A percentile compares a stretch with the other conserved stretches of the same genome.
Conservation (phyloP, 2,113 vertebrate genomes). For the Suricata suricatta region DNA sequence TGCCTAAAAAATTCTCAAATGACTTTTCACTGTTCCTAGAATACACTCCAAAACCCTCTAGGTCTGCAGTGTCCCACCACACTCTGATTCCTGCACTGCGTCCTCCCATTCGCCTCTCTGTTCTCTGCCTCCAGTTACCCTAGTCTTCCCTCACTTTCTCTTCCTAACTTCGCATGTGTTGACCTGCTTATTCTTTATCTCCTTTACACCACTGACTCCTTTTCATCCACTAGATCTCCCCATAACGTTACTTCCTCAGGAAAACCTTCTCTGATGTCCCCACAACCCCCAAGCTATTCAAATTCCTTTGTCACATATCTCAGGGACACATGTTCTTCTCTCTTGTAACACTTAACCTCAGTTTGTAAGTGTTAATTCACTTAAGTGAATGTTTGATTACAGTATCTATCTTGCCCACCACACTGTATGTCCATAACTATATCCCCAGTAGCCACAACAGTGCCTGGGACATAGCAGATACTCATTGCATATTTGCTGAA, state of each 20-base stretch:
- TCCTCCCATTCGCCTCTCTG: not conserved
- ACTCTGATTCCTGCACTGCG: not conserved
- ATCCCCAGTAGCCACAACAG: not conserved
- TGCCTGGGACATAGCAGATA: not conserved
- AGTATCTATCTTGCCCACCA: not conserved
- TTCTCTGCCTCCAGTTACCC: not conserved
- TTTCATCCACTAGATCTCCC: not conserved
- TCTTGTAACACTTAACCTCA: constrained; percentile 6
- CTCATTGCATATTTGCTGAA: not conserved
- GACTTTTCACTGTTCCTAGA: not conserved
- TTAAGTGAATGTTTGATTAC: not conserved
- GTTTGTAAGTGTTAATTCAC: not conserved
- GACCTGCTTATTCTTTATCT: not conserved
- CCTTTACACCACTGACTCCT: not conserved
- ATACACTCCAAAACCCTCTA: not conserved
- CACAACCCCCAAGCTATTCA: not conserved
- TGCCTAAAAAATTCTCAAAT: not conserved
- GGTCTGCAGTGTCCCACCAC: not conserved
- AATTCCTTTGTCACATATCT: not conserved
- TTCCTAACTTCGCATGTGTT: not conserved
- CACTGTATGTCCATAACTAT: not conserved
- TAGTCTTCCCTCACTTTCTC: not conserved
- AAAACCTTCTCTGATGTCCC: constrained; percentile 3
- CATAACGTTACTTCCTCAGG: not conserved
- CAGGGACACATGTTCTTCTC: not conserved